Conservation (phyloP, 2,113 vertebrate species). For the Oxyura jamaicensis region DNA sequence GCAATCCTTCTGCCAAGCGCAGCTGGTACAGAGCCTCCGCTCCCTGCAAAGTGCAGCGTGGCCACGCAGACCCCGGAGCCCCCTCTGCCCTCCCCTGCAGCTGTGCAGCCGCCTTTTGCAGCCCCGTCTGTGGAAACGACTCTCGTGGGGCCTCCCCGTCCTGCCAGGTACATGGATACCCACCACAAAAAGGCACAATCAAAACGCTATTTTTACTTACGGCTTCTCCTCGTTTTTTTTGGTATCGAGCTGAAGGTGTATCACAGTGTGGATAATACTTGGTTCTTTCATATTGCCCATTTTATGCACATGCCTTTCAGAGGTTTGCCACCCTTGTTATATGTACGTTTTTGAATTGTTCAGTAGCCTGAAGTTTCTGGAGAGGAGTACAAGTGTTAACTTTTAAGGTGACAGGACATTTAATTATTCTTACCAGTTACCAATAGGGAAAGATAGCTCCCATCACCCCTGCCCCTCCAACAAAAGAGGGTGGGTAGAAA, state of each 20-base stretch:
- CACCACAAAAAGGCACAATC: neutral
- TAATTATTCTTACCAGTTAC: neutral
- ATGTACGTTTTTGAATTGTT: neutral
- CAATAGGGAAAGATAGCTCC: neutral
- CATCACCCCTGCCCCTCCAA: neutral
- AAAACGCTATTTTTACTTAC: neutral
- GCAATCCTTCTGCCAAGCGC: neutral
- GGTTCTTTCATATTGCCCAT: neutral
- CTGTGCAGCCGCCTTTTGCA: neutral
- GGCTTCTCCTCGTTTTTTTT: neutral
- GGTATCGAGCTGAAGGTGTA: neutral
- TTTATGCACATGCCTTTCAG: neutral
- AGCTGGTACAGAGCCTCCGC: neutral
- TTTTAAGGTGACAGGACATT: neutral
- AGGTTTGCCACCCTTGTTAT: neutral
- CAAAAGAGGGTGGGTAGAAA: neutral
- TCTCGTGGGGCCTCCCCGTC: neutral
- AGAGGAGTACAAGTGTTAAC: neutral
- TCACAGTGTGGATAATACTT: neutral
- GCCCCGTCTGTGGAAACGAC: neutral
- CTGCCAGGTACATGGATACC: slow-evolving; percentile 43
- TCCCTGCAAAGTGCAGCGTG: neutral
- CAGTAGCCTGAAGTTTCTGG: neutral
- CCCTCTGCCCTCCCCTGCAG: neutral
- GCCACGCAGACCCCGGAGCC: neutral